These are phyloP conservation scores for Onychomys leucogaster DNA, from an alignment of 2,797 vertebrate species.

Conservation along the genomic window DNA sequence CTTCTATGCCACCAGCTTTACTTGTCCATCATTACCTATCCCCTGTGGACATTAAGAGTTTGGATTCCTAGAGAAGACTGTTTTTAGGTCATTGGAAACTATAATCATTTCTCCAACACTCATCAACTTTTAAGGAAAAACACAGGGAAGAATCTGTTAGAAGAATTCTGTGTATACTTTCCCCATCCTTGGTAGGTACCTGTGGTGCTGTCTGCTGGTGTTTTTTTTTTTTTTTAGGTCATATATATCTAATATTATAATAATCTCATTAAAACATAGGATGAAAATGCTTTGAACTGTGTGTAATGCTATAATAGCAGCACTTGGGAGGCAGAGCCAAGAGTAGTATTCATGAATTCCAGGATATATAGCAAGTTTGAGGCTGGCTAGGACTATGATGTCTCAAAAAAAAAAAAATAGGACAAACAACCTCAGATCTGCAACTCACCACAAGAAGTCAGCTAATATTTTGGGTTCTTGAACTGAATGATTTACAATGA, in stretches of 20 bases:
- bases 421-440: background rate
- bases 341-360: background rate
- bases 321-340: background rate
- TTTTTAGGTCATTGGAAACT: background rate
- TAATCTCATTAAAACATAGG: background rate
- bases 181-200: background rate
- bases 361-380: background rate
- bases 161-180: background rate
- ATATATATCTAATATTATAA: background rate
- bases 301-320: background rate
- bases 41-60: background rate
- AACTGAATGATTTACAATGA: background rate
- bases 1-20: background rate
- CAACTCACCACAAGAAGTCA: background rate
- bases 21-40: background rate
- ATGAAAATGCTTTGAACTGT: background rate
- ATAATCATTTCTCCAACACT: background rate
- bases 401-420: background rate
- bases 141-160: background rate
- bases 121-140: background rate
- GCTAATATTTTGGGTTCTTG: background rate
- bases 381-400: background rate
- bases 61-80: background rate
- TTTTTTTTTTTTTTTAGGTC: background rate
- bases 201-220: background rate